phyloP scores from a whole-genome alignment of 2,888 invertebrate genomes.

The Chrysodeixis includens region DNA sequence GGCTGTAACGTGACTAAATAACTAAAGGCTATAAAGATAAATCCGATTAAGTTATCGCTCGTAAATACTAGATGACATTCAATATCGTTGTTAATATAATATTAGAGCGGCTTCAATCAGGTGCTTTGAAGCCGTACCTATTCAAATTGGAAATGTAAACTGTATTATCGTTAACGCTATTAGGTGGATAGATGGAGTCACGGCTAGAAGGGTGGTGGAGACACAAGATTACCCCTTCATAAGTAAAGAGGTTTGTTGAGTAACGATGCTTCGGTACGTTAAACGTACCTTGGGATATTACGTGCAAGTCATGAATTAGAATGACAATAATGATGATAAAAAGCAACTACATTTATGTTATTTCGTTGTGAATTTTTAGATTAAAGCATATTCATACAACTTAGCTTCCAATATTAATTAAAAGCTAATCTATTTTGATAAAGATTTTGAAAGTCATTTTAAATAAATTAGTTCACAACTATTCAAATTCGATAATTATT shows the following conservation, averaged over 20 bases:
- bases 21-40: conserved; percentile 41
- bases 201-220: not conserved
- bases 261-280: not conserved
- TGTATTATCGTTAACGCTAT: not conserved
- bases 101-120: conserved; percentile 16
- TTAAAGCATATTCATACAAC: no score
- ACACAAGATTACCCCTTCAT: not conserved
- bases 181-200: not conserved
- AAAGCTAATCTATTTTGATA: no score
- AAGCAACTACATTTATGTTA: no score
- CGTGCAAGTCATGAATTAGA: not conserved
- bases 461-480: not conserved
- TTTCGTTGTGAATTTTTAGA: no score
- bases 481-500: not conserved
- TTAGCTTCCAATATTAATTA: no score
- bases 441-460: conserved; percentile 9
- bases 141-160: not conserved
- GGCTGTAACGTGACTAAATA: conserved; percentile 32
- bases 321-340: no score
- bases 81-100: conserved; percentile 31
- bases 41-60: conserved; percentile 36
- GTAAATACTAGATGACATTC: conserved; percentile 31
- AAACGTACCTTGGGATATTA: not conserved
- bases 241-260: not conserved
- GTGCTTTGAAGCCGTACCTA: conserved; percentile 24